A percentile compares a stretch with the other conserved stretches of the same genome.
Evolutionary conservation across 2,797 vertebrate species (phyloP).

Genomic region (Helarctos malayanus): DNA sequence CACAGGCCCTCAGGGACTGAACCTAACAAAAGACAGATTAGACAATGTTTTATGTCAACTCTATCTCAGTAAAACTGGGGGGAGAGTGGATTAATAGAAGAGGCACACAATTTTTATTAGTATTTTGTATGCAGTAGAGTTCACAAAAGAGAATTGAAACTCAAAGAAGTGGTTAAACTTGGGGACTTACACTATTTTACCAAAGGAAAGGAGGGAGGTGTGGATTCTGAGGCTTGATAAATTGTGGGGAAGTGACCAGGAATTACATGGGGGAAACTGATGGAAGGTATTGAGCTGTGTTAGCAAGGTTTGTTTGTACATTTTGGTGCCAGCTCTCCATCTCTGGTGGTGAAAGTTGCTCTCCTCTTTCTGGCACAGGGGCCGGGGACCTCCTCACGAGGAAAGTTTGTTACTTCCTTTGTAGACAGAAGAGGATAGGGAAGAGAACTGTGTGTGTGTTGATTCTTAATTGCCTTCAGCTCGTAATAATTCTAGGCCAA

Average conservation of each 20-base stretch:
- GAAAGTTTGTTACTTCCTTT: background rate
- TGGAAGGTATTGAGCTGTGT: background rate
- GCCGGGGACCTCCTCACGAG: background rate
- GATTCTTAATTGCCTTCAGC: background rate
- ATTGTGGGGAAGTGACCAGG: background rate
- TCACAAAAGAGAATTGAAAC: slow-evolving; percentile 14
- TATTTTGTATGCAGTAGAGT: background rate
- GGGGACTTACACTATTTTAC: slow-evolving; percentile 7
- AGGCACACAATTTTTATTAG: background rate
- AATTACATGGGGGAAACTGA: background rate
- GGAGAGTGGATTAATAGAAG: background rate
- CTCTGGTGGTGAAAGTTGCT: background rate
- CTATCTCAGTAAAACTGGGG: background rate
- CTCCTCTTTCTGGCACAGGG: background rate
- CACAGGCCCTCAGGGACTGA: background rate
- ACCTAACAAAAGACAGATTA: background rate
- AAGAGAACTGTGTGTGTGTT: background rate
- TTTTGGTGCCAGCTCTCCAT: background rate
- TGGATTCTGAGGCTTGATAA: background rate
- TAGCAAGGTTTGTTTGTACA: background rate
- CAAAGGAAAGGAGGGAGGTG: background rate
- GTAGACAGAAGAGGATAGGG: background rate
- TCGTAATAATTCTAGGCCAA: background rate
- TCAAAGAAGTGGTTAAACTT: background rate
- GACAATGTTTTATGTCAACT: background rate